A percentile compares a stretch with the other conserved stretches of the same genome.
Evolutionary conservation across 2,113 vertebrate species (phyloP).

Genomic region (Plectropomus leopardus): DNA sequence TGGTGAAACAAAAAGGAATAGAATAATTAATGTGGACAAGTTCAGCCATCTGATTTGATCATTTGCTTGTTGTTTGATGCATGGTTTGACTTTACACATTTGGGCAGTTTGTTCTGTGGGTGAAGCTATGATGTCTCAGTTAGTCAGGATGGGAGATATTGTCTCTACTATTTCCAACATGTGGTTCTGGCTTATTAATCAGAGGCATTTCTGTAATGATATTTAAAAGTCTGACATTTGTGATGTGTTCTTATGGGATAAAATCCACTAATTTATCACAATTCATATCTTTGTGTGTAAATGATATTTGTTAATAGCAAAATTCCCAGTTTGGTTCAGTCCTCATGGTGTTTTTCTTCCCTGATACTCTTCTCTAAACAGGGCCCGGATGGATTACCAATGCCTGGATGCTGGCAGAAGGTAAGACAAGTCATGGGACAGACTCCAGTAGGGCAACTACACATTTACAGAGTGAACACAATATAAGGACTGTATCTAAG

Average conservation of each 20-base stretch:
- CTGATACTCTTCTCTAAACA: conserved; percentile 72
- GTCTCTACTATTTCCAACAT: not conserved
- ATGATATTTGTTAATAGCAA: not conserved
- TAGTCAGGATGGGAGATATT: not conserved
- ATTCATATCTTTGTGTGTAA: too few species aligned
- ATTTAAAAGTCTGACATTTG: not conserved
- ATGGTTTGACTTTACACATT: not conserved
- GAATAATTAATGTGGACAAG: not conserved
- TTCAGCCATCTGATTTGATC: not conserved
- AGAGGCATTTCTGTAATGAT: not conserved
- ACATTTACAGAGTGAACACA: not conserved
- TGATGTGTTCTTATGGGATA: not conserved
- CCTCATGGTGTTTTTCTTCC: conserved; percentile 37
- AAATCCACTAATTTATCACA: not conserved
- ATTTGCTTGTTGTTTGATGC: not conserved
- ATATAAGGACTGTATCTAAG: not conserved
- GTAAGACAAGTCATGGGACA: conserved; percentile 78
- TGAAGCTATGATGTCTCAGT: not conserved
- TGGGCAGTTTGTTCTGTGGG: not conserved
- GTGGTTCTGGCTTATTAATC: not conserved
- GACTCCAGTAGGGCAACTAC: not conserved
- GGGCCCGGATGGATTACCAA: conserved; percentile 98
- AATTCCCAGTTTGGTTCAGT: conserved; percentile 16
- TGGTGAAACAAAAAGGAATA: not conserved
- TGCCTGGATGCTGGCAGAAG: conserved; percentile 99